Evolutionary conservation across 2,888 invertebrate species (phyloP), one percentile per base, ranked within the genome.

Genomic region (Leistus spinibarbis): DNA sequence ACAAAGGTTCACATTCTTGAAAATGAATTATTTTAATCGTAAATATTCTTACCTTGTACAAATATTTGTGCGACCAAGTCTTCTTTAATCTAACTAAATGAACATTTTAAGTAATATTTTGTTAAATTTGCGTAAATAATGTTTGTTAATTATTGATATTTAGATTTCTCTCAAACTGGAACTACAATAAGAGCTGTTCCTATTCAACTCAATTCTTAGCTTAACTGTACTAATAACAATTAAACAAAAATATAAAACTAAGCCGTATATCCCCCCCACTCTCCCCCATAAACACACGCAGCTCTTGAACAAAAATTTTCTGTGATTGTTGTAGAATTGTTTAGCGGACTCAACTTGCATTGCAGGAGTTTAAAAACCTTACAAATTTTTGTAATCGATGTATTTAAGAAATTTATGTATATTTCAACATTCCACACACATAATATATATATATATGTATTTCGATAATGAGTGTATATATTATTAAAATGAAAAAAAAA

Each of bases 301-400:
- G 79, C 80, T 80, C 79, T 40, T 80, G 78, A 80, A 79, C 75
- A 80, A 80, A 82, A 81, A 81, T 81, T 82, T 83, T 84, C 83
- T 84, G 84, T 85, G 84, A 84, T 84, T 84, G 83, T 84, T 83
- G 80, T 83, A 83, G 81, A 40, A 40, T 82, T 84, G 83, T 83
- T 81, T 81, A 81, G 80, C 80, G 77, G n/a, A 78, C 68, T 72
- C 69, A 72, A 40, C 13, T 67, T 67, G 78, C 77, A 79, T 67
- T 67, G 78, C 77, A 79, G 77, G 77, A 70, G 77, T 72, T 77
- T 77, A 75, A 64, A 78, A 70, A 71, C 76, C 77, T 78, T 62
- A 77, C 78, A 76, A 76, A 75, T 81, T 80, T 82, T 83, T 82
- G 81, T 83, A 81, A 81, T 82, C 82, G 81, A 80, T 83, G 81